Conservation (phyloP, 2,888 invertebrate genomes). For the Siphlonurus alternatus region DNA sequence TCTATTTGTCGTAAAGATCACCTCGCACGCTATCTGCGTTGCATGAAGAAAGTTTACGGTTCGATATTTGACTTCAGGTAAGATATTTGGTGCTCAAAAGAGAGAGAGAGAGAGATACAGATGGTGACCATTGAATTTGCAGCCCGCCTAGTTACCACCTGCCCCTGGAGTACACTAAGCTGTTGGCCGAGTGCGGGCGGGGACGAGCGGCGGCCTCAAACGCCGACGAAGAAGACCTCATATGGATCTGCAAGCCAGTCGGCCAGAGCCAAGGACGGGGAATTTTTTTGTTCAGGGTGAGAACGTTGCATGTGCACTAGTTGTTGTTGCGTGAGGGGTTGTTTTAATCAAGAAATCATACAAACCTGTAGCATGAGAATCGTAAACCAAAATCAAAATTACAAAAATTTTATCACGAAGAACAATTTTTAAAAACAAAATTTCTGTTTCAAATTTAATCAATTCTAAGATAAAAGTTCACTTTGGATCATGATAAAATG, state of each 20-base stretch:
- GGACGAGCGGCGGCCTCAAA: not conserved
- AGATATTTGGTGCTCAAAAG: too few species aligned
- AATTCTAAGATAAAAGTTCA: too few species aligned
- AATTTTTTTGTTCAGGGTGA: slow-evolving; percentile 64
- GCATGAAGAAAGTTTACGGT: slow-evolving; percentile 68
- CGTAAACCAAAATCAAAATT: too few species aligned
- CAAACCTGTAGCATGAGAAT: too few species aligned
- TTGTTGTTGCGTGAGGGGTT: not conserved
- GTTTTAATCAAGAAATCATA: not conserved
- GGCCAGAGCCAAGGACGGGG: slow-evolving; percentile 72
- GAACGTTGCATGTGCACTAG: slow-evolving; percentile 10
- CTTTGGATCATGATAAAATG: too few species aligned
- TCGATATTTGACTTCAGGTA: slow-evolving; percentile 71
- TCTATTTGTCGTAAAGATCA: slow-evolving; percentile 74
- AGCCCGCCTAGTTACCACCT: slow-evolving; percentile 67
- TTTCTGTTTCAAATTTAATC: too few species aligned
- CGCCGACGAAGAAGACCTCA: slow-evolving; percentile 21
- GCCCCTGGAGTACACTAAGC: slow-evolving; percentile 66
- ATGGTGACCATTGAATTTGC: slow-evolving; percentile 18
- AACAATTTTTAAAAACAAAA: too few species aligned
- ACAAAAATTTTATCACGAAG: too few species aligned
- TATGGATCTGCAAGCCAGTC: slow-evolving; percentile 84
- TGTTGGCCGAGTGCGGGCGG: slow-evolving; percentile 57
- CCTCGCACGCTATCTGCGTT: slow-evolving; percentile 55
- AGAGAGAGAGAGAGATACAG: too few species aligned